Evolutionary conservation across 2,888 invertebrate species (phyloP).

Genomic region (Leptinotarsa haldemani): DNA sequence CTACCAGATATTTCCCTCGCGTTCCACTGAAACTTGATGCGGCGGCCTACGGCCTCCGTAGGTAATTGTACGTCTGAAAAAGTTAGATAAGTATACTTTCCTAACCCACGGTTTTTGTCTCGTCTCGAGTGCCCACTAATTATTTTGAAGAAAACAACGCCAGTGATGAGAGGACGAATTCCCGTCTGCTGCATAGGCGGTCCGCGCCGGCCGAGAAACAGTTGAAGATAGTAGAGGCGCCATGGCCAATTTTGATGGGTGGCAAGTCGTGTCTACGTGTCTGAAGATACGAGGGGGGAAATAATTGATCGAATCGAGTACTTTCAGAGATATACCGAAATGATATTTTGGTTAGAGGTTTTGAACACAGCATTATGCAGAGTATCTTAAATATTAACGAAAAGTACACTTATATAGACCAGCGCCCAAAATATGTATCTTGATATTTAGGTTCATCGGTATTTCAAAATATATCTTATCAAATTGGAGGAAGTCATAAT

Average conservation of each 20-base stretch:
- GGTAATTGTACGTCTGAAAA: conserved; percentile 30
- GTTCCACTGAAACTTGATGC: background rate
- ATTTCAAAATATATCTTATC: too few species aligned
- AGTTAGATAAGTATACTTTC: conserved; percentile 41
- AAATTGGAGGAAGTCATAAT: too few species aligned
- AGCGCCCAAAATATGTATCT: too few species aligned
- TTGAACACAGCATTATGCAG: too few species aligned
- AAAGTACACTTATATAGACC: too few species aligned
- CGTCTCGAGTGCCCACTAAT: conserved; percentile 39
- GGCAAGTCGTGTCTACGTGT: conserved; percentile 48
- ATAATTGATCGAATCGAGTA: background rate
- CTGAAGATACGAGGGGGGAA: conserved; percentile 11
- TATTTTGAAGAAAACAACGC: conserved; percentile 45
- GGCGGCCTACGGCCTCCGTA: conserved; percentile 2
- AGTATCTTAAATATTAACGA: too few species aligned
- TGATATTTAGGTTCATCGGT: too few species aligned
- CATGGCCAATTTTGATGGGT: conserved; percentile 58
- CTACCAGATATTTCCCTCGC: background rate
- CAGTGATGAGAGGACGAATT: conserved; percentile 43
- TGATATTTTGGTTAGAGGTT: too few species aligned
- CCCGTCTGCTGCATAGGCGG: conserved; percentile 48
- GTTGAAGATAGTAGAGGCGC: conserved; percentile 60
- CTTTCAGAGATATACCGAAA: background rate
- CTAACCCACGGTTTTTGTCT: conserved; percentile 45
- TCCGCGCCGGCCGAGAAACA: conserved; percentile 44